phyloP scores from a whole-genome alignment of 1,140 invertebrate genomes.

The Apis cerana region DNA sequence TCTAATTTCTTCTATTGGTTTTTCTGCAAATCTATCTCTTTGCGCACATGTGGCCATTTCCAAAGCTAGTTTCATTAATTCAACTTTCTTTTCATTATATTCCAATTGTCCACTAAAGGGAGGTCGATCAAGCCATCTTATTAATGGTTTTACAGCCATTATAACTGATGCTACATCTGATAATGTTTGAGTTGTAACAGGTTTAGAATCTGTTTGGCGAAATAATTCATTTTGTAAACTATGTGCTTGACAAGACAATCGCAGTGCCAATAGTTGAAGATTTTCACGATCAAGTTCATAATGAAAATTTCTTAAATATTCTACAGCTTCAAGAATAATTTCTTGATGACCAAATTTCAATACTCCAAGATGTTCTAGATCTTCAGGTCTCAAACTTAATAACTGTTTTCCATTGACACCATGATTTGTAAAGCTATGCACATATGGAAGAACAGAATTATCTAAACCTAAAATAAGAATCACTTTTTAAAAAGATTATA shows the following conservation, averaged over 20 bases:
- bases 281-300: constrained; percentile 95
- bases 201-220: constrained; percentile 83
- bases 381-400: constrained; percentile 91
- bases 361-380: constrained; percentile 92
- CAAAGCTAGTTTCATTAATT: constrained; percentile 89
- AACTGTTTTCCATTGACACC: constrained; percentile 91
- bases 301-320: constrained; percentile 93
- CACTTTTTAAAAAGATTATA: constrained; percentile 19
- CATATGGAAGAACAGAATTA: constrained; percentile 89
- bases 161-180: constrained; percentile 92
- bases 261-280: constrained; percentile 92
- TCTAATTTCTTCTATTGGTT: constrained; percentile 88
- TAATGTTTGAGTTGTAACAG: constrained; percentile 90
- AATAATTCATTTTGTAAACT: constrained; percentile 88
- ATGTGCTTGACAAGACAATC: constrained; percentile 91
- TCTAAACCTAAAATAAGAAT: constrained; percentile 86
- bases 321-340: constrained; percentile 93
- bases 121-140: constrained; percentile 92
- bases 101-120: constrained; percentile 87
- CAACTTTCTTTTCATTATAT: constrained; percentile 85
- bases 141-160: constrained; percentile 91
- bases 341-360: constrained; percentile 95
- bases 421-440: constrained; percentile 90
- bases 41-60: constrained; percentile 94
- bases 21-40: constrained; percentile 92